Base-by-base conservation (phyloP, 2,888 invertebrate genomes). In the Cyclophora punctaria region DNA sequence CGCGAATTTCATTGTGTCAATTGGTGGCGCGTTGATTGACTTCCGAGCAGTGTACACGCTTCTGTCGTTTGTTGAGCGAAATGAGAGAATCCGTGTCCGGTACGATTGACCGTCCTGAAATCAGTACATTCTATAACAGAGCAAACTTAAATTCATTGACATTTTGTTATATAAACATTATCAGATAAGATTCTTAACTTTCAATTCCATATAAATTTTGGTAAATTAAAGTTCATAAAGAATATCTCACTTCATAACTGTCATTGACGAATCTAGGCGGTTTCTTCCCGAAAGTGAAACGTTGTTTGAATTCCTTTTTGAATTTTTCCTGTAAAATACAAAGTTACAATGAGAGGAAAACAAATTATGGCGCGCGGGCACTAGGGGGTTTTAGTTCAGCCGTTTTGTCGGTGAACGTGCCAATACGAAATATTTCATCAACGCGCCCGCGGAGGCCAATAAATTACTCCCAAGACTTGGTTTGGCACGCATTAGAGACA, bases 291-390 rank as follows among this genome's bases (percentile, higher is more conserved):
- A 91, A 90, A 2, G 92, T 90, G 61, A 93, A 93, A 3, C 93
- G 90, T 66, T 93, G 92, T 63, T 92, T 92, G 66, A 94, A 94
- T 78, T 94, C 94, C 47, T 93, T 90, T 74, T 94, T 93, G 78
- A 94, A 94, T 75, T 94, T 94, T 75, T 94, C 94, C 94, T 94
- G 81, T 0, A 85, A 81, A 60, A 64, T 55, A 50, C 41, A 52
- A 35, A 45, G 6, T 44, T 51, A 40, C 40, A 44, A 40, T 46
- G 43, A 50, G 45, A 49, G 48, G 7, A 49, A 56, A 56, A 49
- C 44, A 56, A 56, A 53, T 54, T 54, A 45, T 33, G 52, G 41
- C 46, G 42, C 4, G 44, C 50, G 35, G 5, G 37, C 5, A 37
- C 5, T 37, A 37, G 37, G 37, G 37, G 5, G 37, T 5, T 37